These are phyloP conservation scores for Crossaster papposus DNA, from an alignment of 53 echinoderm and acorn worm species.

Conservation along the genomic window DNA sequence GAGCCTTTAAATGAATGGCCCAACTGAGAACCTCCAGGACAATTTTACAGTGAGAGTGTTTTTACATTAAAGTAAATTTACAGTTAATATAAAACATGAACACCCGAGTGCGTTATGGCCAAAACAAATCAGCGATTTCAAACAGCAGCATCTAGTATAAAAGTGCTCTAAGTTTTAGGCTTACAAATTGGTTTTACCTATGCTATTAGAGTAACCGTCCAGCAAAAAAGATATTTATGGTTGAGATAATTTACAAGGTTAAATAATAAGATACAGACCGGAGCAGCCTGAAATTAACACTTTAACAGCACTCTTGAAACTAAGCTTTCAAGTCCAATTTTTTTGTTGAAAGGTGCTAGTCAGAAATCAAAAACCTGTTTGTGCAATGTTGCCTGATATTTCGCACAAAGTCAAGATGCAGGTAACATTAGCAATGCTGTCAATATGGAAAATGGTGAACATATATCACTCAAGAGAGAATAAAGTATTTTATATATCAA, in stretches of 20 bases:
- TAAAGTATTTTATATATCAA: no score
- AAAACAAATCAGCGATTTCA: not conserved
- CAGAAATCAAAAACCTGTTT: no score
- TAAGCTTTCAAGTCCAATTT: no score
- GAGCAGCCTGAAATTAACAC: no score
- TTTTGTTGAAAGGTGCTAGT: no score
- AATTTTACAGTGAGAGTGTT: not conserved
- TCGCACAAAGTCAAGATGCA: no score
- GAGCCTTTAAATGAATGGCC: constrained; percentile 32
- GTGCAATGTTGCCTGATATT: no score
- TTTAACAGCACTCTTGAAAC: no score
- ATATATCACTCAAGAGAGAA: no score
- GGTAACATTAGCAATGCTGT: no score
- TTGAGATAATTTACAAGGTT: not conserved
- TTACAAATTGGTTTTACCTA: not conserved
- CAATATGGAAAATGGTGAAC: no score
- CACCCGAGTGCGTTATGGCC: not conserved
- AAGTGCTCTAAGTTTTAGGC: not conserved
- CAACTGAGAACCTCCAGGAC: not conserved
- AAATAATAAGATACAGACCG: no score
- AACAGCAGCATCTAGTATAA: not conserved
- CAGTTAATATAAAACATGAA: not conserved
- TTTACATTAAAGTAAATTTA: constrained; percentile 4
- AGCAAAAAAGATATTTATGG: not conserved
- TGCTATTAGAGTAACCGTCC: not conserved